Base-by-base conservation (phyloP, 2,888 invertebrate species). In the Heliconius sara region DNA sequence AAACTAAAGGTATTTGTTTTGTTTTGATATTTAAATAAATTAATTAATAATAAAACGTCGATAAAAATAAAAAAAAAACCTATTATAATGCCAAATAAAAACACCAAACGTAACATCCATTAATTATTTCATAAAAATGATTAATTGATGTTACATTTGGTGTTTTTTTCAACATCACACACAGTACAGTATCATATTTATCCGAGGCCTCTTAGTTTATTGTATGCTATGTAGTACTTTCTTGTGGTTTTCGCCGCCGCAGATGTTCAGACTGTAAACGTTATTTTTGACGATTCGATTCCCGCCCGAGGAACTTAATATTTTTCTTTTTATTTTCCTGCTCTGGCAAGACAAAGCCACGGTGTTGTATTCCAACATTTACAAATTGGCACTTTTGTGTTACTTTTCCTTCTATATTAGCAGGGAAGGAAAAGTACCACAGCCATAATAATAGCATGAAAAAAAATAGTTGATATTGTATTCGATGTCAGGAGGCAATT, bases 1-100 rank as follows among this genome's bases (percentile, higher is more conserved):
- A 94, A 85, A 94, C 89, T 85, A 95, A 95, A 94, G 94, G 95
- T 95, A 87, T 77, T 43, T 34, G 22, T 22, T 19, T 9, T 57
- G 19, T n/a, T n/a, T 3, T 3, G 60, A 10, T 60, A 60, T 10
- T n/a, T n/a, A 3, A 1, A 9, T 60, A n/a, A 60, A 60, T 19
- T 57, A 22, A 22, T 57, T 47, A 47, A 4, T 47, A 47, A 47
- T 47, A 47, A 47, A 16, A 16, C 4, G 4, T 16, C 16, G 16
- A 47, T 16, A 47, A 52, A 19, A 19, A 19, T 60, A 60, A n/a
- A 60, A 22, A 60, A 22, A 22, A 30, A 30, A 2, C 3, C n/a
- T 22, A 57, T 34, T 57, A 9, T 22, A 57, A 57, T 57, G 3
- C 22, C 27, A 27, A 27, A 27, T 27, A 27, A 27, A 27, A 27